Base-by-base conservation (phyloP, 2,797 vertebrate genomes). In the Galaxias olidus region DNA sequence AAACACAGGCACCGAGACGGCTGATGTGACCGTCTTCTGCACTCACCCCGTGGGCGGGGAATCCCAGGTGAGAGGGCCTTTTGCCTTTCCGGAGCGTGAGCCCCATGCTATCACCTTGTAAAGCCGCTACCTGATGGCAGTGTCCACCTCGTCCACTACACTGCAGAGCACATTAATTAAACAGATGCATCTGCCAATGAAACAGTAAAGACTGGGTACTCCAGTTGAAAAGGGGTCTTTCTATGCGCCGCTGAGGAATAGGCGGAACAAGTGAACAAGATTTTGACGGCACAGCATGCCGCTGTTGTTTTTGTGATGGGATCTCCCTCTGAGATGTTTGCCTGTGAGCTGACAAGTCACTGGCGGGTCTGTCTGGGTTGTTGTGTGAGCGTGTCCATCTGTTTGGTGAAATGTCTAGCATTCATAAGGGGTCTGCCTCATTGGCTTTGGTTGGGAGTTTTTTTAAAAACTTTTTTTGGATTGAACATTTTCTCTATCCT, bases 141-240 rank as follows among this genome's bases (percentile, higher is more conserved):
- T 43, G 53, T 13, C 41, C 11, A 15, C 42, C 40, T 60, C 45
- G 10, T 45, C 43, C 58, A 10, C 57, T 14, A 53, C 47, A 19
- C 19, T 61, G 14, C 10, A 60, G 45, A 45, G 45, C 53, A 45
- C 50, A 67, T 66, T 19, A 53, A 67, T 60, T 53, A 66, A 59
- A 60, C 47, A 66, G 10, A 47, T 15, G 6, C 11, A n/a, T n/a
- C 40, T 43, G 48, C 11, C 40, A 41, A 61, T 67, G 44, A 61
- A 61, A 67, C 60, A 67, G 60, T 60, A 41, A 66, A 59, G 45
- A 14, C 7, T 47, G 47, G 20, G 60, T 67, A 53, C 14, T 12
- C 58, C 18, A 53, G 55, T 61, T 46, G 61, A 45, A 20, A 44
- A 41, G 15, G 49, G 50, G 18, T 42, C 46, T 55, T 55, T 19